Conservation (phyloP, 1,140 invertebrate species). For the Caenorhabditis briggsae region DNA sequence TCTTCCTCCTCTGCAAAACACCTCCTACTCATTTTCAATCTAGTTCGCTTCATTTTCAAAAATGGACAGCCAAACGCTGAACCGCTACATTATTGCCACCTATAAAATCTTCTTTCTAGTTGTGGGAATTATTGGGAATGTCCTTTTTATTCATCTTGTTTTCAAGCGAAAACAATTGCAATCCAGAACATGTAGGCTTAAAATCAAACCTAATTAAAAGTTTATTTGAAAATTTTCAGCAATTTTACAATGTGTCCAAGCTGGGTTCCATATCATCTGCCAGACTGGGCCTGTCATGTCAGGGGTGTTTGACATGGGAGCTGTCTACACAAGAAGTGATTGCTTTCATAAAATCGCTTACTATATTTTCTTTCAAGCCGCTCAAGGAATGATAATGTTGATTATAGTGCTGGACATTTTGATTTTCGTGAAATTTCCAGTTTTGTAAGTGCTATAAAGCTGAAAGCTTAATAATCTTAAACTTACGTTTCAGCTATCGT, state of each 20-base stretch:
- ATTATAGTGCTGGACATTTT: conserved; percentile 2
- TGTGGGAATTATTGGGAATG: neutral
- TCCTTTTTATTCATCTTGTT: neutral
- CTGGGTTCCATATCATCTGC: neutral
- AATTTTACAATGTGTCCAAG: neutral
- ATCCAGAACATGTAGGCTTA: neutral
- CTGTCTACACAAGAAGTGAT: neutral
- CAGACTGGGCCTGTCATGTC: neutral
- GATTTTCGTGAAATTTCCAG: conserved; percentile 8
- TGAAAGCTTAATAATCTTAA: too few species aligned
- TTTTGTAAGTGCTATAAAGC: neutral
- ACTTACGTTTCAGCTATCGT: too few species aligned
- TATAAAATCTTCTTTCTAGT: neutral
- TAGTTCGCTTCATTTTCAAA: neutral
- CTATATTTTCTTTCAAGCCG: conserved; percentile 2
- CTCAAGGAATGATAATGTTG: neutral
- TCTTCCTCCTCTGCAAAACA: too few species aligned
- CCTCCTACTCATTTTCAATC: neutral
- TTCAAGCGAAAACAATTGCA: neutral
- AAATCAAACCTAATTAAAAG: neutral
- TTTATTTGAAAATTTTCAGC: neutral
- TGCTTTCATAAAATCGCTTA: neutral
- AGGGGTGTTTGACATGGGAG: neutral
- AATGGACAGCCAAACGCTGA: neutral
- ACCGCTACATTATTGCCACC: neutral